phyloP scores from a whole-genome alignment of 2,113 vertebrate species.

The Mormyrus lacerda region DNA sequence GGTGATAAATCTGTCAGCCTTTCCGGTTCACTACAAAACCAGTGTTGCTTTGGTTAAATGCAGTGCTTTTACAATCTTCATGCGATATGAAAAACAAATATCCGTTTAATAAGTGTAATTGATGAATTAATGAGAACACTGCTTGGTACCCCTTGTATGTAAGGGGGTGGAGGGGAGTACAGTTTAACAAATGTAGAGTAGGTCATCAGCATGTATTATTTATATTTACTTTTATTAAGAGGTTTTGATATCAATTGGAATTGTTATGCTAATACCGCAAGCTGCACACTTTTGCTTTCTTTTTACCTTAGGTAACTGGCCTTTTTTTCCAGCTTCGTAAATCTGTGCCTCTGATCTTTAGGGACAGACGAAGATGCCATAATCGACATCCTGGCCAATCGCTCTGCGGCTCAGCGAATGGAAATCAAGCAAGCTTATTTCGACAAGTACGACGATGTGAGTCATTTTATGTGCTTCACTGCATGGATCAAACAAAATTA shows the following conservation, averaged over 20 bases:
- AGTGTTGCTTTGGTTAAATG: background rate
- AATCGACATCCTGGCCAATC: constrained; percentile 64
- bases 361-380: constrained; percentile 68
- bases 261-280: background rate
- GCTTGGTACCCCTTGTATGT: background rate
- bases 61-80: background rate
- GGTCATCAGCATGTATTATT: background rate
- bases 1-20: background rate
- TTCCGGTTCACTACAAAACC: background rate
- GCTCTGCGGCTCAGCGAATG: constrained; percentile 50
- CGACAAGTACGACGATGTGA: constrained; percentile 69
- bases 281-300: background rate
- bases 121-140: background rate
- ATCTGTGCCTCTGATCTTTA: constrained; percentile 26
- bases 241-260: background rate
- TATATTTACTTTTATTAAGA: background rate
- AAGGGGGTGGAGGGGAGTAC: background rate
- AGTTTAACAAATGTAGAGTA: background rate
- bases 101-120: background rate
- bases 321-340: background rate
- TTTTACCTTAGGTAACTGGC: background rate
- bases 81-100: background rate
- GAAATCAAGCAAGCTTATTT: constrained; percentile 65
- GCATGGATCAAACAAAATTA: background rate
- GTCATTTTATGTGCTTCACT: constrained; percentile 26